A percentile compares a stretch with the other conserved stretches of the same genome.
Conservation (phyloP, 2,888 invertebrate species). For the Craniophora ligustri region DNA sequence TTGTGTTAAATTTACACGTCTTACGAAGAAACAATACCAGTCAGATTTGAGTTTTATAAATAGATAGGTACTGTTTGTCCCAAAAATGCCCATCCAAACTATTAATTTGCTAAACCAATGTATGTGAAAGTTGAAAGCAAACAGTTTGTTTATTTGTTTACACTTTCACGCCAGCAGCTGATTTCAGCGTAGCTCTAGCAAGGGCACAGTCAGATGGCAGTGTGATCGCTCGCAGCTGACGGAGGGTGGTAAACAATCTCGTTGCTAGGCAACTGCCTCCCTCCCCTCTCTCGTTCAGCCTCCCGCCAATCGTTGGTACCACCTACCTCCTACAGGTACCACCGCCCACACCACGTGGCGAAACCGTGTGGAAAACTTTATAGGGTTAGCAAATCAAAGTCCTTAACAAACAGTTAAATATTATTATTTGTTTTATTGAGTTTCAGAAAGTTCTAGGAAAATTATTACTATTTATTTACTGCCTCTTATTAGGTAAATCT, state of each 20-base stretch:
- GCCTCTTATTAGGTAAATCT: too few species aligned
- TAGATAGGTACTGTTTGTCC: too few species aligned
- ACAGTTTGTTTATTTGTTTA: constrained; percentile 27
- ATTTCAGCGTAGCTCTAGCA: constrained; percentile 12
- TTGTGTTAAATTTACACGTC: not conserved
- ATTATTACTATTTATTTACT: too few species aligned
- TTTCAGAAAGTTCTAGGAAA: too few species aligned
- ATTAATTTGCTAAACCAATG: not conserved
- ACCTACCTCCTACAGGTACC: not conserved
- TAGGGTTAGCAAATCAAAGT: not conserved
- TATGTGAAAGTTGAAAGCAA: not conserved
- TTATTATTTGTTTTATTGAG: too few species aligned
- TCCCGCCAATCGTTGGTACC: not conserved
- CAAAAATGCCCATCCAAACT: not conserved
- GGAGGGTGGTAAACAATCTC: constrained; percentile 30
- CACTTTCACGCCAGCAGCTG: constrained; percentile 21
- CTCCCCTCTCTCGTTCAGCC: not conserved
- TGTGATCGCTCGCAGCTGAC: constrained; percentile 32
- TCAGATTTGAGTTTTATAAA: too few species aligned
- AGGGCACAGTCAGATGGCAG: constrained; percentile 33
- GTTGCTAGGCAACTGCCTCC: constrained; percentile 35
- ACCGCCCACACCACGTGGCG: constrained; percentile 19
- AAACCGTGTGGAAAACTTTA: constrained; percentile 17
- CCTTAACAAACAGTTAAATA: not conserved
- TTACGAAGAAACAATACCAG: too few species aligned